Conservation (phyloP, 1,140 invertebrate species). For the Sycobia sp. region DNA sequence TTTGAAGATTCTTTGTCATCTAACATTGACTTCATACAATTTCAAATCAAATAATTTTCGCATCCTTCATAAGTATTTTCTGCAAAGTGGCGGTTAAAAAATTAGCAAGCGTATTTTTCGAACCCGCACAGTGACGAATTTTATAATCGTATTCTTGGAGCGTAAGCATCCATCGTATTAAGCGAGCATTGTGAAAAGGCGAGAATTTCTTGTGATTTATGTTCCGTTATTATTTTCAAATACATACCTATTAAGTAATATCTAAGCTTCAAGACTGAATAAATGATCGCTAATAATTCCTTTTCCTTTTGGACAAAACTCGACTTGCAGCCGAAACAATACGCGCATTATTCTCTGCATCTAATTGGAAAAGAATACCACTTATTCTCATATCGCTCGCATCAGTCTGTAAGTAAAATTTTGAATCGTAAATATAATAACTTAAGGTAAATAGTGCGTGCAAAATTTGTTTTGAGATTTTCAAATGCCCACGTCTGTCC, state of each 20-base stretch:
- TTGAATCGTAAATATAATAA: not conserved
- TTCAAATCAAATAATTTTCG: not conserved
- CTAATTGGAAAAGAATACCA: not conserved
- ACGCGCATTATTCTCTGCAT: not conserved
- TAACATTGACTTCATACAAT: not conserved
- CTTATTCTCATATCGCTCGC: too few relatives aligned
- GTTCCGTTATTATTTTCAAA: slow-evolving; percentile 55
- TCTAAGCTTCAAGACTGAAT: slow-evolving; percentile 46
- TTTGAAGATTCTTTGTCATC: not conserved
- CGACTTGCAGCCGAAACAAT: not conserved
- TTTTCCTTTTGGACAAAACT: slow-evolving; percentile 41
- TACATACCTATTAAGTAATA: slow-evolving; percentile 49
- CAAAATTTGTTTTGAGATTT: not conserved
- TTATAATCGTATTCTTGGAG: slow-evolving; percentile 36
- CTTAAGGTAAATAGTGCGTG: not conserved
- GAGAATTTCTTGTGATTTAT: slow-evolving; percentile 49
- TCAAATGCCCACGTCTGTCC: not conserved
- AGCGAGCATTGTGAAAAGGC: not conserved
- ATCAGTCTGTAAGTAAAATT: slow-evolving; percentile 1
- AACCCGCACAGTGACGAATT: slow-evolving; percentile 39
- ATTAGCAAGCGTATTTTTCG: slow-evolving; percentile 40
- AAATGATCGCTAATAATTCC: slow-evolving; percentile 55
- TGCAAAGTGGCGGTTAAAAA: not conserved
- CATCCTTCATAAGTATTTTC: not conserved
- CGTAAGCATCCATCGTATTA: slow-evolving; percentile 38